Conservation (phyloP, 2,113 vertebrate species). For the Microcebus lehilahytsara region DNA sequence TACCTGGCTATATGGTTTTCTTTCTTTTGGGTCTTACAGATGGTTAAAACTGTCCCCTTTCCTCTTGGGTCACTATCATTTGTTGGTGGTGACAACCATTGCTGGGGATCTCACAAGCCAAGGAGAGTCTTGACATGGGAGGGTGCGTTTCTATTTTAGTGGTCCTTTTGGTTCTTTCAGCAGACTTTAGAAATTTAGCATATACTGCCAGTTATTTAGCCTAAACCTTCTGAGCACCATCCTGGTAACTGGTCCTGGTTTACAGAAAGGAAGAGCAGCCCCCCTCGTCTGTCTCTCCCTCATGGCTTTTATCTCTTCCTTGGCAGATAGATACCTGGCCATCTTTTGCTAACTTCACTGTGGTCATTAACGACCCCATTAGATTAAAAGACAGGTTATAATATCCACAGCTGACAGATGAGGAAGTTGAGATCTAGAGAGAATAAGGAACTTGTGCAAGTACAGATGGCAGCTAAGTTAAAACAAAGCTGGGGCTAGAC, state of each 20-base stretch:
- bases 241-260: no score
- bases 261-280: not conserved
- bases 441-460: not conserved
- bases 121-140: not conserved
- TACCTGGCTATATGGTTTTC: not conserved
- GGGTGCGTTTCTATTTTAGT: not conserved
- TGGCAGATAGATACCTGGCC: not conserved
- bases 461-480: not conserved
- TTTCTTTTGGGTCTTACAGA: not conserved
- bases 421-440: not conserved
- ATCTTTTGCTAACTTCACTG: not conserved
- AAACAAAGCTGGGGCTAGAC: not conserved
- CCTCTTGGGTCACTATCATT: not conserved
- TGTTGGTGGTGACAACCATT: not conserved
- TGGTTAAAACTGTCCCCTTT: not conserved
- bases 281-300: not conserved
- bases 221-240: rapidly evolving
- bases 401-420: not conserved
- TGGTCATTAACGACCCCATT: not conserved
- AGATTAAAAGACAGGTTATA: not conserved
- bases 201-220: not conserved
- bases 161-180: not conserved
- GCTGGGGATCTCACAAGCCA: not conserved
- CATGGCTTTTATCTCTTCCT: not conserved
- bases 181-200: not conserved